phyloP scores from a whole-genome alignment of 2,797 vertebrate species.

The Liasis olivaceus region DNA sequence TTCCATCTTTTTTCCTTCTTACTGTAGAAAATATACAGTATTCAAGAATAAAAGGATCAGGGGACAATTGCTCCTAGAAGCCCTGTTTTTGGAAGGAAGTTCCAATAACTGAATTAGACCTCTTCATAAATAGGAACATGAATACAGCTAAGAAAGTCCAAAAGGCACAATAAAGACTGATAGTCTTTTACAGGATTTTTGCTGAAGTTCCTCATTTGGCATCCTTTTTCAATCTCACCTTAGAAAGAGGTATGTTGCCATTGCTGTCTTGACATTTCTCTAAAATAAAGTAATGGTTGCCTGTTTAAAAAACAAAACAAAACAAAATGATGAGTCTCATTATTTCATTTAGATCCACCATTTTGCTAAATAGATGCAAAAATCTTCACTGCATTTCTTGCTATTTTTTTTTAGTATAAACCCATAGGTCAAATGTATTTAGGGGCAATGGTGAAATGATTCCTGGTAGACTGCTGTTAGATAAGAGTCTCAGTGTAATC shows the following conservation, averaged over 20 bases:
- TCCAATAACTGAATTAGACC: neutral
- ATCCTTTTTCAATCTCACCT: neutral
- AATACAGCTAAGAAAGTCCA: neutral
- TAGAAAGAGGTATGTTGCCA: neutral
- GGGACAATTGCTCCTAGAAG: neutral
- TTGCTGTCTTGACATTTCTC: neutral
- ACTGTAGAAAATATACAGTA: neutral
- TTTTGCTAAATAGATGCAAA: neutral
- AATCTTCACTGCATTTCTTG: neutral
- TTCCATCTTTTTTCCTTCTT: neutral
- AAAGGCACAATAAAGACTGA: neutral
- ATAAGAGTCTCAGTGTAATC: neutral
- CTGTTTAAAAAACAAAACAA: neutral
- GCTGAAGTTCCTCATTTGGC: neutral
- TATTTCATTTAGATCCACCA: neutral
- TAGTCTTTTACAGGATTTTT: neutral
- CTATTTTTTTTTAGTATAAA: neutral
- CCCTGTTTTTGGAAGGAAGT: neutral
- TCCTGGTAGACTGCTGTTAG: neutral
- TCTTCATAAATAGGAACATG: neutral
- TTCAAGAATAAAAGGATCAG: neutral
- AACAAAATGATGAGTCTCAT: neutral
- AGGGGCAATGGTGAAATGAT: neutral
- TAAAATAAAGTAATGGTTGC: neutral
- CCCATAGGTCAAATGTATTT: neutral